Conservation (phyloP, 2,113 vertebrate species). For the Potamarius usumacintae region DNA sequence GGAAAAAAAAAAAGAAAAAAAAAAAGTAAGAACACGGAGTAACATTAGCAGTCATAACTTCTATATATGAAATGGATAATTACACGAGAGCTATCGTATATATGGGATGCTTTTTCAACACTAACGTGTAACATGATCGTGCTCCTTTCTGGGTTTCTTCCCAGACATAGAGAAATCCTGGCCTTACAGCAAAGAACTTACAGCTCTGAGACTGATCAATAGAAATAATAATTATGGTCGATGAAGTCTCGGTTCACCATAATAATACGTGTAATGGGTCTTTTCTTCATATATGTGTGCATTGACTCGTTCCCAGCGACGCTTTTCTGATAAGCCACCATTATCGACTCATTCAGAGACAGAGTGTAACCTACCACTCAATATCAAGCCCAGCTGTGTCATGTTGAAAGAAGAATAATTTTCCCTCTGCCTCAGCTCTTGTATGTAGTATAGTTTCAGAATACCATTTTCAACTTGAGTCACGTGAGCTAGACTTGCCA, state of each 20-base stretch:
- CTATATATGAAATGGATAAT: background rate
- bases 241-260: slow-evolving; percentile 63
- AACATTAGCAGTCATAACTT: background rate
- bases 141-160: background rate
- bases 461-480: slow-evolving; percentile 2
- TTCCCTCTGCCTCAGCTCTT: slow-evolving; percentile 16
- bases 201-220: slow-evolving; percentile 62
- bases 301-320: slow-evolving; percentile 30
- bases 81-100: background rate
- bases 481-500: slow-evolving; percentile 3
- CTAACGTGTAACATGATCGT: background rate
- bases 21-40: background rate
- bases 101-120: background rate
- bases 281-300: slow-evolving; percentile 62
- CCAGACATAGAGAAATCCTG: background rate
- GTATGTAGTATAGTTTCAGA: slow-evolving; percentile 17
- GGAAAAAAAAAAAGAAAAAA: too few species aligned
- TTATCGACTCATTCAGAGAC: slow-evolving; percentile 65
- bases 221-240: slow-evolving; percentile 66
- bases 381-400: slow-evolving; percentile 49
- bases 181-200: background rate
- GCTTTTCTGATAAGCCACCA: slow-evolving; percentile 65
- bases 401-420: slow-evolving; percentile 29
- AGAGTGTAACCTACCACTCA: slow-evolving; percentile 59
- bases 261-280: slow-evolving; percentile 65